Conservation (phyloP, 2,797 vertebrate species). For the Cryptoprocta ferox region DNA sequence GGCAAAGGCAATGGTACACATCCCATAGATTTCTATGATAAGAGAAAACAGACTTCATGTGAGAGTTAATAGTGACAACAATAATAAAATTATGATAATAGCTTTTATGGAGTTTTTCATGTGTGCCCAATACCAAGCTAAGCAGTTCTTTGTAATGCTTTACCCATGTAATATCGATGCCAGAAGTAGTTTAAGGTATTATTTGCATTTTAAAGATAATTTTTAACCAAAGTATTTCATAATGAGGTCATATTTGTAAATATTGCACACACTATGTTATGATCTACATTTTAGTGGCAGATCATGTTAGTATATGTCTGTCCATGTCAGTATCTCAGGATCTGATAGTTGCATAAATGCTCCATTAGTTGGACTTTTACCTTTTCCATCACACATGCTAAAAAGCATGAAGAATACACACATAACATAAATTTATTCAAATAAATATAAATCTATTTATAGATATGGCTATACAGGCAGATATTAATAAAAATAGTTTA, state of each 20-base stretch:
- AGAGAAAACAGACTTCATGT: not conserved
- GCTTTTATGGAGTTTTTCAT: not conserved
- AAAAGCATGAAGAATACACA: not conserved
- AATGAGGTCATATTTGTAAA: not conserved
- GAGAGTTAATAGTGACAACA: not conserved
- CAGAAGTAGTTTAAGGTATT: not conserved
- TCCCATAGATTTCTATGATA: not conserved
- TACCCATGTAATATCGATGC: not conserved
- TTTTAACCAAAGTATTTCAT: constrained; percentile 25
- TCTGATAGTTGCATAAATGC: not conserved
- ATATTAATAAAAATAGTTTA: not conserved
- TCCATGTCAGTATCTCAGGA: not conserved
- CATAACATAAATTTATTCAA: not conserved
- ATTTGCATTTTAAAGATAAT: not conserved
- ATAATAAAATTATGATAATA: not conserved
- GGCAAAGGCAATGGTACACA: not conserved
- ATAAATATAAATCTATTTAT: not conserved
- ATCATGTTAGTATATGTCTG: not conserved
- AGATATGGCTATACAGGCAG: not conserved
- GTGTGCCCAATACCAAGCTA: not conserved
- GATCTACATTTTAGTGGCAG: not conserved
- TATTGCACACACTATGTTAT: not conserved
- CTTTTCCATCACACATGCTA: not conserved
- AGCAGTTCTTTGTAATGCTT: not conserved
- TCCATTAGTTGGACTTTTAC: not conserved